These are phyloP conservation scores for Tridacna gigas DNA, from an alignment of 2,888 invertebrate genomes.

Conservation along the genomic window DNA sequence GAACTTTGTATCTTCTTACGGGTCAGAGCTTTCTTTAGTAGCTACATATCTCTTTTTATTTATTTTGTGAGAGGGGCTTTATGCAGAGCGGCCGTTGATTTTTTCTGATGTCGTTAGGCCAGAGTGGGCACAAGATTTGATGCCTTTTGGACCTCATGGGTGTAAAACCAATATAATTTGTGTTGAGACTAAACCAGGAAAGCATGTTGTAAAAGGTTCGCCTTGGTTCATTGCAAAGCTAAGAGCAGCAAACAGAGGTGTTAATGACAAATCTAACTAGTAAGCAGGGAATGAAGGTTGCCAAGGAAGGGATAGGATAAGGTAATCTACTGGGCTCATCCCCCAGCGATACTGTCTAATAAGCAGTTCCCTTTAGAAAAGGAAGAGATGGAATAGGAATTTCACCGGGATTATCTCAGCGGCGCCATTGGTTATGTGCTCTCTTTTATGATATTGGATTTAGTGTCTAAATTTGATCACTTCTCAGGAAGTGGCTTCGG, in stretches of 20 bases:
- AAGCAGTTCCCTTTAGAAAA: neutral
- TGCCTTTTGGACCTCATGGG: neutral
- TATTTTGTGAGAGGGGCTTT: constrained; percentile 13
- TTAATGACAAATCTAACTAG: no score
- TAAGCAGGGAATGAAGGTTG: no score
- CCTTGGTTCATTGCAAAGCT: no score
- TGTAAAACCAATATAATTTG: no score
- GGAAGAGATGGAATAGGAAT: neutral
- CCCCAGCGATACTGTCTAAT: neutral
- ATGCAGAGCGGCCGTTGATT: neutral
- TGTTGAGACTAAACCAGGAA: no score
- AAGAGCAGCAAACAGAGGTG: no score
- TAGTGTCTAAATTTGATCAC: constrained; percentile 1
- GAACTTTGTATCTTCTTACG: constrained; percentile 60
- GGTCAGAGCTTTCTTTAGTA: constrained; percentile 7
- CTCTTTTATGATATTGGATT: neutral
- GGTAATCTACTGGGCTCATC: neutral
- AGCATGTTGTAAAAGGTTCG: no score
- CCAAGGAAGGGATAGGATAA: neutral
- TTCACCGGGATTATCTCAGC: neutral
- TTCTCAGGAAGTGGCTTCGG: neutral
- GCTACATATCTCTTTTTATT: constrained; percentile 3
- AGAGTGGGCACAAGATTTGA: neutral
- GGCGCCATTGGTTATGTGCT: neutral
- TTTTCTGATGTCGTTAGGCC: neutral